Base-by-base conservation (phyloP, 2,113 vertebrate species). In the Cricetomys ansorgei region DNA sequence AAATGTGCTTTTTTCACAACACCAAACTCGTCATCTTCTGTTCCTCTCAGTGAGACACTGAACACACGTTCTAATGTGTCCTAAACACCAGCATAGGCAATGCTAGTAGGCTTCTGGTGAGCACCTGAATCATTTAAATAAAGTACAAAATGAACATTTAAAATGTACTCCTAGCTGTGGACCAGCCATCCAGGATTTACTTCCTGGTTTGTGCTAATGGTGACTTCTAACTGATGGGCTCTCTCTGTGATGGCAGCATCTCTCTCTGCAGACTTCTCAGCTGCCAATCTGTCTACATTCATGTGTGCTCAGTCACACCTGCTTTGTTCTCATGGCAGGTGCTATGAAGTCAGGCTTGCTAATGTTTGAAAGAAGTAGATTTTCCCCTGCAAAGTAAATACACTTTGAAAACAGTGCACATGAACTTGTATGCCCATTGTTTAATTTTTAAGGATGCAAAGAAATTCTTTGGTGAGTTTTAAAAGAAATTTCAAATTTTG, bases 401-500 rank as follows among this genome's bases (percentile, higher is more conserved):
- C 93, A 84, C 34, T 88, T 86, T 70, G 48, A 7, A 94, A 92
- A 81, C 65, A 81, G 62, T 50, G n/a, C 7, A 19, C n/a, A 59
- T 79, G 45, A 73, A 27, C 48, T 65, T 86, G 21, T 75, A 12
- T 15, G 8, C 19, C 75, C 13, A 77, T 11, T 76, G 7, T 67
- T 96, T 72, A 89, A 45, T 75, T 95, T 95, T 96, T 94, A 16
- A 76, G 37, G 3, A 69, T 23, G 15, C 5, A 83, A 55, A 79
- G 55, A 83, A 93, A 59, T 59, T 55, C 1, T 91, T 83, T 31
- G 21, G 16, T 92, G 17, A 75, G 50, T n/a, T 94, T 92, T 81
- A 70, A 59, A 89, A 69, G 92, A 91, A 0, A 21, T 4, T 89
- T 94, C n/a, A 45, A 94, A 67, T 89, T 96, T n/a, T 94, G 17